Evolutionary conservation across 2,797 vertebrate species (phyloP).

Genomic region (Muscicapa striata): DNA sequence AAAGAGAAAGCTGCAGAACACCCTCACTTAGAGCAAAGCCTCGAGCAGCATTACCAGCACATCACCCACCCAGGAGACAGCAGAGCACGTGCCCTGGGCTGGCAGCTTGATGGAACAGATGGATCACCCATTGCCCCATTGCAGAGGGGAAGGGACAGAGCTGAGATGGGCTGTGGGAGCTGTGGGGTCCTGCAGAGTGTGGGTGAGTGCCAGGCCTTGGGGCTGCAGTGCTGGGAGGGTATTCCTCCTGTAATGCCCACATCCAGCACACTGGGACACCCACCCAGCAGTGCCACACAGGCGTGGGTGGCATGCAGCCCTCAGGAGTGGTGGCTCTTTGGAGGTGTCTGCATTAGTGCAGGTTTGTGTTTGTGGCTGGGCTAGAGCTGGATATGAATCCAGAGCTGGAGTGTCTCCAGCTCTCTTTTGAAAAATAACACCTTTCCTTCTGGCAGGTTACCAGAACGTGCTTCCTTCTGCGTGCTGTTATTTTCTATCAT

Average conservation of each 20-base stretch:
- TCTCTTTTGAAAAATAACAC: not conserved
- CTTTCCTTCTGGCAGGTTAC: not conserved
- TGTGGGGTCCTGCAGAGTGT: not conserved
- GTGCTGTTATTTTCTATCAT: not conserved
- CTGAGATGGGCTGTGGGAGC: not conserved
- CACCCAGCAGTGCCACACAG: fast-evolving
- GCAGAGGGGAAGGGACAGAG: too few species aligned
- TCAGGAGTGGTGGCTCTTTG: not conserved
- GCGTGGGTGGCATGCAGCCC: fast-evolving
- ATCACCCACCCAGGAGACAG: not conserved
- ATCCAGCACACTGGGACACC: not conserved
- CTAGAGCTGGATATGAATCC: not conserved
- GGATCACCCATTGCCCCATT: not conserved
- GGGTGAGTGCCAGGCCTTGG: not conserved
- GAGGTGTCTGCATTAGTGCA: not conserved
- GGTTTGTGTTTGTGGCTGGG: not conserved
- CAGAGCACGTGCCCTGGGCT: not conserved
- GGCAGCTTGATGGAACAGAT: not conserved
- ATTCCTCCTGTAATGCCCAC: not conserved
- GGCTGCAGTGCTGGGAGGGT: not conserved
- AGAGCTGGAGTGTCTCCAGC: not conserved
- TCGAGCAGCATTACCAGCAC: not conserved
- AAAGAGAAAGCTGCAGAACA: not conserved
- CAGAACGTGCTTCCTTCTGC: not conserved
- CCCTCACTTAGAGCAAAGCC: not conserved